Conservation (phyloP, 2,113 vertebrate species). For the Hydropotes inermis region DNA sequence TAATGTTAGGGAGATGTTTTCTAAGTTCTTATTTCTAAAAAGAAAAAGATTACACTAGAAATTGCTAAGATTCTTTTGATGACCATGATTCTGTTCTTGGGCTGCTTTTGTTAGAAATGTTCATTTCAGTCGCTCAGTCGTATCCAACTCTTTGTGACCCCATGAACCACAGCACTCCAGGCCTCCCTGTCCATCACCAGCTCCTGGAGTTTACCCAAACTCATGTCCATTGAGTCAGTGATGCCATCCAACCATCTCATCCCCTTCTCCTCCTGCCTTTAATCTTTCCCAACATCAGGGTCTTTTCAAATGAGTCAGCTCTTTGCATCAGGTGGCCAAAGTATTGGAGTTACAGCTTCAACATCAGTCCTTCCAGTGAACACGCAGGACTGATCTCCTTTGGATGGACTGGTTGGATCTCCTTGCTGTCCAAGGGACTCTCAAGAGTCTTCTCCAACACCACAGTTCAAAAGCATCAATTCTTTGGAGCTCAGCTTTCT, state of each 20-base stretch:
- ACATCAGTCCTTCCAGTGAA: too few species aligned
- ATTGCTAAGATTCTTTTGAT: neutral
- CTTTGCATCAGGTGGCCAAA: neutral
- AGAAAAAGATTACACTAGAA: neutral
- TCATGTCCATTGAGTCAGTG: neutral
- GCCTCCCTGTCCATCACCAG: neutral
- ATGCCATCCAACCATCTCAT: neutral
- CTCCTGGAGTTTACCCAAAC: neutral
- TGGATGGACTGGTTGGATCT: neutral
- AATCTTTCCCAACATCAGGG: neutral
- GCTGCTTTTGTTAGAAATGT: neutral
- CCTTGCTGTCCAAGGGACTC: neutral
- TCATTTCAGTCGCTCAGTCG: neutral
- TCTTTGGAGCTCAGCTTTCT: neutral
- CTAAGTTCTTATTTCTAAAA: neutral
- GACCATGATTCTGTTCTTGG: neutral
- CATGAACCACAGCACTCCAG: rapidly evolving
- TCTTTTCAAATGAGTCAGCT: neutral
- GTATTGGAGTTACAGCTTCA: neutral
- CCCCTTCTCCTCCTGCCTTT: neutral
- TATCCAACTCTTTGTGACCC: neutral
- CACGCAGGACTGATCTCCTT: neutral
- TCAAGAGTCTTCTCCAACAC: neutral
- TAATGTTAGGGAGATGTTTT: neutral
- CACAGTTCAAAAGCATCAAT: neutral